phyloP scores from a whole-genome alignment of 2,797 vertebrate genomes.

The Syncerus caffer region DNA sequence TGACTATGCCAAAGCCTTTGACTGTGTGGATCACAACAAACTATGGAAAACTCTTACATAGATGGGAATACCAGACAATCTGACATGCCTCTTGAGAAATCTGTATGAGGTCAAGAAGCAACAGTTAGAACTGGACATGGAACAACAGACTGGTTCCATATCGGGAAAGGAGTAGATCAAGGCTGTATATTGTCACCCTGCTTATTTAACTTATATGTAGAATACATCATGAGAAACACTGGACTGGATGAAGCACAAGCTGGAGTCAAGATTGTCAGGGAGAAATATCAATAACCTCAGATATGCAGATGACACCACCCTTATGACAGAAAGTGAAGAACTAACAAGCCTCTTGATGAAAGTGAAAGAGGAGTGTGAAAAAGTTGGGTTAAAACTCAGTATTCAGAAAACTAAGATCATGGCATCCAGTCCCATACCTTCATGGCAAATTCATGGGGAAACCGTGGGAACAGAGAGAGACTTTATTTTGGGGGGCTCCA shows the following conservation, averaged over 20 bases:
- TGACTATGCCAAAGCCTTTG: background rate
- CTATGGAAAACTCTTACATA: background rate
- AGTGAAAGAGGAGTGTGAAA: background rate
- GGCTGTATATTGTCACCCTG: background rate
- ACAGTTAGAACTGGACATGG: background rate
- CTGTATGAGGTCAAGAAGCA: background rate
- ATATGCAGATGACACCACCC: background rate
- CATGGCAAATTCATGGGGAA: background rate
- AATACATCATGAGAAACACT: background rate
- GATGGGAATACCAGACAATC: background rate
- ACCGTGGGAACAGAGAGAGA: background rate
- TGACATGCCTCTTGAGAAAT: background rate
- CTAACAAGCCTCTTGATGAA: background rate
- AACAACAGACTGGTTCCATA: background rate
- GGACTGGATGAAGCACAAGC: background rate
- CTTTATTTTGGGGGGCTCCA: background rate
- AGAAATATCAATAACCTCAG: background rate
- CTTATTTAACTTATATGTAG: background rate
- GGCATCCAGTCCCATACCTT: accelerated
- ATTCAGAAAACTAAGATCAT: background rate
- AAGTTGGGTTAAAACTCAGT: background rate
- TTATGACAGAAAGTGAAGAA: background rate
- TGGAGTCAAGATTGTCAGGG: background rate
- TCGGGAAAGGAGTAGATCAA: background rate
- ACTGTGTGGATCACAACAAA: background rate